A percentile compares a stretch with the other conserved stretches of the same genome.
phyloP scores from a whole-genome alignment of 35 echinoderm and acorn worm species.

The Strongylocentrotus purpuratus region DNA sequence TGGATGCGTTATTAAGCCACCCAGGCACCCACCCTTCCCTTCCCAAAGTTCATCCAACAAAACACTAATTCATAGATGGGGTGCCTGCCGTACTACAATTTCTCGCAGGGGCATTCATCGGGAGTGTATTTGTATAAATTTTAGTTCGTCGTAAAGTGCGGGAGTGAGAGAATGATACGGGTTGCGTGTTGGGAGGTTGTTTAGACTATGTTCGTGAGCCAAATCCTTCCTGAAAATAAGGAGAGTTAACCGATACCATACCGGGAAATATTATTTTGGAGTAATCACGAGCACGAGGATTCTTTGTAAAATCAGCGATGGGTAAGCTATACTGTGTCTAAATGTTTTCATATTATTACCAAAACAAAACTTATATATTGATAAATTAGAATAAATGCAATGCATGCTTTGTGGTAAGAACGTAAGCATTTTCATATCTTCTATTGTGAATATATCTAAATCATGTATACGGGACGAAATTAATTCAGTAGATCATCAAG shows the following conservation, averaged over 20 bases:
- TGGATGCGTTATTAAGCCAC: not conserved
- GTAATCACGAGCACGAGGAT: not conserved
- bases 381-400: too few species aligned
- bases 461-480: too few species aligned
- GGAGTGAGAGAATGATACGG: not conserved
- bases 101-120: not conserved
- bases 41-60: not conserved
- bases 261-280: not conserved
- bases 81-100: not conserved
- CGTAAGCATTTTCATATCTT: too few species aligned
- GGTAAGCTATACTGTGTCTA: not conserved
- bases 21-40: not conserved
- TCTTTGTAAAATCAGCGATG: not conserved
- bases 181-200: not conserved
- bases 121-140: not conserved
- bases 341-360: too few species aligned
- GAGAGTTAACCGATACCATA: not conserved
- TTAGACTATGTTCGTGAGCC: not conserved
- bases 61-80: not conserved
- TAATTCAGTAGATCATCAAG: too few species aligned
- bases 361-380: too few species aligned
- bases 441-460: too few species aligned
- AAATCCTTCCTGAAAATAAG: not conserved
- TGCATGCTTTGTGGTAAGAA: too few species aligned
- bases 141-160: not conserved